These are phyloP conservation scores for Macroglossus sobrinus DNA, from an alignment of 2,113 vertebrate genomes.

Conservation along the genomic window DNA sequence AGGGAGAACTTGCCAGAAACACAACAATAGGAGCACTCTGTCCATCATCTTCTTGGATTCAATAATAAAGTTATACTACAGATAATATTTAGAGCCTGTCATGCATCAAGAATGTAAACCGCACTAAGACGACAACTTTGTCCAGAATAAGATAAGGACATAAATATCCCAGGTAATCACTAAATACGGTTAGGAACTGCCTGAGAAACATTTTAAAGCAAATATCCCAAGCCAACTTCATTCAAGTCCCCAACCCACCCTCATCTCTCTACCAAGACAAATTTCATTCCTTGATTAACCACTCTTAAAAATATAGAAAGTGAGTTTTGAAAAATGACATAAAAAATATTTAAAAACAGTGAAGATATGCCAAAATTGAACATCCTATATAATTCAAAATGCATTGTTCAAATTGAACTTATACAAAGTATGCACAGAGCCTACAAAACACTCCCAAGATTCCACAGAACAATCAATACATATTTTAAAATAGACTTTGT, in stretches of 20 bases:
- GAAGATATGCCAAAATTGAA: constrained; percentile 36
- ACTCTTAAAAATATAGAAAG: constrained; percentile 44
- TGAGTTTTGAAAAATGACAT: constrained; percentile 44
- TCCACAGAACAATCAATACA: constrained; percentile 30
- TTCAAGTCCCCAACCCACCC: constrained; percentile 40
- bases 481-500: neutral
- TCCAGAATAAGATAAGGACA: constrained; percentile 18
- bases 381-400: constrained; percentile 28
- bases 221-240: constrained; percentile 54
- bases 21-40: neutral
- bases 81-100: constrained; percentile 35
- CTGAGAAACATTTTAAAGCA: constrained; percentile 61
- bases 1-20: constrained; percentile 43
- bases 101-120: constrained; percentile 28
- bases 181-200: constrained; percentile 59
- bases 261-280: neutral
- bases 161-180: neutral
- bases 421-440: constrained; percentile 55
- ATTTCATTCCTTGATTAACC: constrained; percentile 55
- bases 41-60: constrained; percentile 40
- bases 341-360: constrained; percentile 16
- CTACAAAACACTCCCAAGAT: constrained; percentile 6
- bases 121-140: constrained; percentile 51
- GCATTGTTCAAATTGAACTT: constrained; percentile 42
- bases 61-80: neutral